Evolutionary conservation across 2,888 invertebrate genomes (phyloP), one percentile per base, ranked within the genome.

Genomic region (Cheilosia vernalis): DNA sequence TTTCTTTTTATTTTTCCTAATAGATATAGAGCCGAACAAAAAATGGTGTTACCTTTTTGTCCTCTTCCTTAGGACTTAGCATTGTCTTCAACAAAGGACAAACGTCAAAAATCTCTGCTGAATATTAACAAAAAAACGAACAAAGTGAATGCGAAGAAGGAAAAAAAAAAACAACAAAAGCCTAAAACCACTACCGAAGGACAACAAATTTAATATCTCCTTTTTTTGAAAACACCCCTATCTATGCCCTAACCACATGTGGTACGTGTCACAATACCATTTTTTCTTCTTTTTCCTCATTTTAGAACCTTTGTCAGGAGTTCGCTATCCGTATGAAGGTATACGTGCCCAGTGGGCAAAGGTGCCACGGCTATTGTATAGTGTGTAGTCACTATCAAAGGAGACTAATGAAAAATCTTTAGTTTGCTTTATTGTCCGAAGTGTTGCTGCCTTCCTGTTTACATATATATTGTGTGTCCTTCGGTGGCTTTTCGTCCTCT

Each of bases 201-300:
- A 69, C 63, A 81, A 49, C 47, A 49, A 81, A 63, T 67, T 76
- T 69, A 81, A 81, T 81, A 81, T 77, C 67, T 47, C 21, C 47
- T 55, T 24, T 24, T 9, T 27, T 4, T 19, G 1, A 7, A 19
- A 10, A 17, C 6, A 53, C 61, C 6, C 61, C 33, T 30, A 53
- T 17, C 30, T 27, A 17, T 17, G 56, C 19, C 56, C 49, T 40
- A 56, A n/a, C 80, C 76, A 51, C 76, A 76, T 74, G 76, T 76
- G 80, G 69, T 69, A 56, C 63, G 74, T 81, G 74, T 63, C 56
- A 55, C 61, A 61, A 53, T 69, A 17, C 19, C 58, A 55, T 13
- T 66, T 67, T 66, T 58, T 53, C 40, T 60, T 33, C 40, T 60
- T 33, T 2, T 70, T 47, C 10, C 69, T 37, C 33, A 70, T 70